Evolutionary conservation across 2,797 vertebrate genomes (phyloP).

Genomic region (Darevskia mixta): DNA sequence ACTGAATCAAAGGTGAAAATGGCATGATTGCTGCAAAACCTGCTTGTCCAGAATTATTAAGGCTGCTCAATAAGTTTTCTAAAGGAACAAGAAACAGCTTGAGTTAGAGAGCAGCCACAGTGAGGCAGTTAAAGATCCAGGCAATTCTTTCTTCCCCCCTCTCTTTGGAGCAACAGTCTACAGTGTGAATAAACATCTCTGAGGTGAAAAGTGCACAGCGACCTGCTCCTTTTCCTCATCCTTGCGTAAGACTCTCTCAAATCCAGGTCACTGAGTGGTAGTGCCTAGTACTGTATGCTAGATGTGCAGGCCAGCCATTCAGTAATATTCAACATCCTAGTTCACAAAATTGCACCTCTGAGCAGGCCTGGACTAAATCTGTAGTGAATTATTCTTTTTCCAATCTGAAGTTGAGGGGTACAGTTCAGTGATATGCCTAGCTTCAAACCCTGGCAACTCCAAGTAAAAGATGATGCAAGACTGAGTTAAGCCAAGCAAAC

Average conservation of each 20-base stretch:
- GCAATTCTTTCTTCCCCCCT: neutral
- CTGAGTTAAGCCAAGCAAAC: neutral
- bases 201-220: constrained; percentile 58
- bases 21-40: constrained; percentile 7
- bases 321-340: constrained; percentile 50
- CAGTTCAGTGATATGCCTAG: neutral
- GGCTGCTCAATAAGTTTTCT: neutral
- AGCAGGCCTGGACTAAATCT: constrained; percentile 40
- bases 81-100: neutral
- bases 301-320: constrained; percentile 31
- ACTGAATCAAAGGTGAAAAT: constrained; percentile 39
- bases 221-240: constrained; percentile 22
- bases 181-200: constrained; percentile 25
- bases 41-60: constrained; percentile 5
- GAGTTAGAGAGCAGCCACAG: neutral
- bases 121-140: constrained; percentile 3
- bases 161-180: constrained; percentile 18
- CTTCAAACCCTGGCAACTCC: neutral
- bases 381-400: constrained; percentile 49
- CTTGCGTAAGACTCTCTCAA: constrained; percentile 22
- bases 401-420: constrained; percentile 37
- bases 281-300: neutral
- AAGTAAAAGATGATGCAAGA: neutral
- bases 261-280: constrained; percentile 14
- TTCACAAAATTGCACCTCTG: constrained; percentile 1